These are phyloP conservation scores for Trileptium ribeirensis DNA, from an alignment of 2,888 invertebrate genomes.

Conservation along the genomic window DNA sequence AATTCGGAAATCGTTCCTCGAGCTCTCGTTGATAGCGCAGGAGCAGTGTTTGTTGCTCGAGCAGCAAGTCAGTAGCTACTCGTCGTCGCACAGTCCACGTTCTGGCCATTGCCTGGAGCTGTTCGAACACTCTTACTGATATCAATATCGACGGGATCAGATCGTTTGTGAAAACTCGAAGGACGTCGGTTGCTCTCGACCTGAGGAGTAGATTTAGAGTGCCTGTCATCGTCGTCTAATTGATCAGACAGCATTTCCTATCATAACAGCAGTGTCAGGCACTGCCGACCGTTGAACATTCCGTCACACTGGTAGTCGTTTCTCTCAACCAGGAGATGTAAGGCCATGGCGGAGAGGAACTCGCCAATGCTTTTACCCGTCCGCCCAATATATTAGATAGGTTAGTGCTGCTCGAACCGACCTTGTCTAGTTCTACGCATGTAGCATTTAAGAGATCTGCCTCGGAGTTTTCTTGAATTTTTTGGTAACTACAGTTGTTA, in stretches of 20 bases:
- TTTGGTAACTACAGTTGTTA: too few relatives aligned
- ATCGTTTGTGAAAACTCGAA: background rate
- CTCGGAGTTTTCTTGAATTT: background rate
- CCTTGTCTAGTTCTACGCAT: too few relatives aligned
- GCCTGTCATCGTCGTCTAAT: background rate
- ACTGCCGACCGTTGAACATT: background rate
- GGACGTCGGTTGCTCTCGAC: background rate
- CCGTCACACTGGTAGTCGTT: background rate
- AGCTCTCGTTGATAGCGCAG: conserved; percentile 76
- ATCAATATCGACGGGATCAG: background rate
- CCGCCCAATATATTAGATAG: background rate
- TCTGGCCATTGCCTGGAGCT: background rate
- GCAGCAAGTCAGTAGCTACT: conserved; percentile 79
- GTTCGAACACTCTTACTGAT: background rate
- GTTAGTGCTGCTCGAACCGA: too few relatives aligned
- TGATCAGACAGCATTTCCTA: background rate
- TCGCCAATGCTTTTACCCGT: background rate
- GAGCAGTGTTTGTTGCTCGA: conserved; percentile 87
- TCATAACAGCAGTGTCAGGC: background rate
- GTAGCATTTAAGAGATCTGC: too few relatives aligned
- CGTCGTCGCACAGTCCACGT: background rate
- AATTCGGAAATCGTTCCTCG: conserved; percentile 62
- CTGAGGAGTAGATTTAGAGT: too few relatives aligned
- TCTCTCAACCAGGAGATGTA: background rate
- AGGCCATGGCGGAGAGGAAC: background rate